Evolutionary conservation across 2,797 vertebrate genomes (phyloP).

Genomic region (Chelon auratus): DNA sequence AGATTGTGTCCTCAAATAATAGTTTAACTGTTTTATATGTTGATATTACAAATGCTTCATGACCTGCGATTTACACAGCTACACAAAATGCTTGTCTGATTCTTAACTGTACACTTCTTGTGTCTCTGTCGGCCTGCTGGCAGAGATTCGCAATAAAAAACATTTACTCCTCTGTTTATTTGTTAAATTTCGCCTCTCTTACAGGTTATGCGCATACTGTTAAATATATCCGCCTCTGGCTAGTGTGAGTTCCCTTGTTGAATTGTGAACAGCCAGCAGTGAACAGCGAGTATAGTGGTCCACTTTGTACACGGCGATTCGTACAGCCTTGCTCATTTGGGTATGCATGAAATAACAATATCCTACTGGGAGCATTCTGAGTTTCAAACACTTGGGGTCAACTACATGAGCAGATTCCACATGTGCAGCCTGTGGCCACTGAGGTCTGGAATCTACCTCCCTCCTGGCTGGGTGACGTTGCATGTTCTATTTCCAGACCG

Average conservation of each 20-base stretch:
- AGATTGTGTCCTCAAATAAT: not conserved
- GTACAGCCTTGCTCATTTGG: conserved; percentile 75
- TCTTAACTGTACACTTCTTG: conserved; percentile 24
- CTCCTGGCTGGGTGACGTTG: conserved; percentile 82
- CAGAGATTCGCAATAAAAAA: conserved; percentile 53
- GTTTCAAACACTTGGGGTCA: conserved; percentile 81
- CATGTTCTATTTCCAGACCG: conserved; percentile 84
- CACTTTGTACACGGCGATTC: conserved; percentile 70
- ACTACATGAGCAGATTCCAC: conserved; percentile 78
- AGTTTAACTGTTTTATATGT: not conserved
- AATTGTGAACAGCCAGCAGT: conserved; percentile 68
- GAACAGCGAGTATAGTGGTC: conserved; percentile 56
- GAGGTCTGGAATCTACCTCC: conserved; percentile 80
- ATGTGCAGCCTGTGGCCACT: conserved; percentile 77
- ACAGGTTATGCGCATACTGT: conserved; percentile 68
- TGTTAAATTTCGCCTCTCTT: conserved; percentile 59
- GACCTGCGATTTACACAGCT: not conserved
- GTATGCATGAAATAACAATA: conserved; percentile 81
- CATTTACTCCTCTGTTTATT: conserved; percentile 60
- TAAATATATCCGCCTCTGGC: conserved; percentile 71
- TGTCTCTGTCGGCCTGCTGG: conserved; percentile 34
- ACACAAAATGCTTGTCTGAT: conserved; percentile 22
- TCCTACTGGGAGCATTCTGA: conserved; percentile 75
- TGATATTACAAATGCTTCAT: not conserved
- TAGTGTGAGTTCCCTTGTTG: conserved; percentile 67